phyloP scores from a whole-genome alignment of 2,888 invertebrate genomes.

The Noctua janthina region DNA sequence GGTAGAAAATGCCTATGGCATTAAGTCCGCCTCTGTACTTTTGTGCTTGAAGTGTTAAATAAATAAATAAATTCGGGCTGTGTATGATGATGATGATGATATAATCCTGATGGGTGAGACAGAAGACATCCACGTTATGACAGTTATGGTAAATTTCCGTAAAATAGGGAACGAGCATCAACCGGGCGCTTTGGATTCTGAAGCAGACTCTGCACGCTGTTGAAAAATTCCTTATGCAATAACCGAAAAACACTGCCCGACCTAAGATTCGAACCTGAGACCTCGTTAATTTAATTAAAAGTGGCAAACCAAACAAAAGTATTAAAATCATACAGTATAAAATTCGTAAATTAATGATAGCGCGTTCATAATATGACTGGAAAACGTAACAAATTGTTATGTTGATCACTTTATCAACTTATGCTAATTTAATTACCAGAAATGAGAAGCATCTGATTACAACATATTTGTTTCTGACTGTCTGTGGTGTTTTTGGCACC shows the following conservation, averaged over 20 bases:
- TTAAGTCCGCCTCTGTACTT: no score
- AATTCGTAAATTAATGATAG: constrained; percentile 3
- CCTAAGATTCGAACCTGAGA: neutral
- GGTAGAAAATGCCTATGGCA: no score
- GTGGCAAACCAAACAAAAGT: neutral
- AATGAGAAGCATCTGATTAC: constrained; percentile 28
- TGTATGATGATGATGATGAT: no score
- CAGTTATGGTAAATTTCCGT: neutral
- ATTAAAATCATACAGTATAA: neutral
- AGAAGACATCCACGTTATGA: neutral
- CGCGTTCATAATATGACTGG: constrained; percentile 4
- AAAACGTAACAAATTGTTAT: constrained; percentile 13
- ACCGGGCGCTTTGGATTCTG: neutral
- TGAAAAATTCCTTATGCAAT: neutral
- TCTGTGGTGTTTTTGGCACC: neutral
- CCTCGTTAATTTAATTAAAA: neutral
- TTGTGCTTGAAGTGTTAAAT: no score
- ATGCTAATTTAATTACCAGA: constrained; percentile 42
- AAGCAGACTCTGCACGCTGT: neutral
- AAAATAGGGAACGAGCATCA: neutral
- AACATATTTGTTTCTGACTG: constrained; percentile 27
- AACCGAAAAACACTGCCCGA: neutral
- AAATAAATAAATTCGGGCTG: no score
- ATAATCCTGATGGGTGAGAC: neutral
- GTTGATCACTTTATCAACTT: constrained; percentile 27